Percentiles rank a stretch among this genome's conserved stretches.
These are phyloP conservation scores for Echinarachnius parma DNA, from an alignment of 53 echinoderm and acorn worm genomes.

Conservation along the genomic window DNA sequence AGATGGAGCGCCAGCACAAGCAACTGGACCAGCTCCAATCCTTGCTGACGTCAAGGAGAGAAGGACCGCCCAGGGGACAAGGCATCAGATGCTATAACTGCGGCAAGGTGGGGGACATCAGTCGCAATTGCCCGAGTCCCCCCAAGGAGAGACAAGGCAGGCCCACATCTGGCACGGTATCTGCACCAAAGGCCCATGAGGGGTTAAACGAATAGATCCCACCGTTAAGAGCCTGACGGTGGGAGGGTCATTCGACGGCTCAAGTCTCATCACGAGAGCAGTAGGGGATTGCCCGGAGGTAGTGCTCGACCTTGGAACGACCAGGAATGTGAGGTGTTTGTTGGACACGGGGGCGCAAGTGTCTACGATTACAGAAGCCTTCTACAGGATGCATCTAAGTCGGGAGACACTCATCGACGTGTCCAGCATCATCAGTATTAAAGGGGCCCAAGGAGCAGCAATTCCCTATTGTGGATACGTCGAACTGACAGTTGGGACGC, in stretches of 20 bases:
- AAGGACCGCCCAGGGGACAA: background rate
- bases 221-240: conserved; percentile 27
- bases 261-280: conserved; percentile 13
- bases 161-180: background rate
- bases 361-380: conserved; percentile 66
- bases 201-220: conserved; percentile 2
- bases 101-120: conserved; percentile 49
- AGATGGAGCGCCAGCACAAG: conserved; percentile 52
- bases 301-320: background rate
- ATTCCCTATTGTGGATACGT: conserved; percentile 65
- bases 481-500: conserved; percentile 54
- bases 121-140: conserved; percentile 42
- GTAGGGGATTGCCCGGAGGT: conserved; percentile 36
- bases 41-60: background rate
- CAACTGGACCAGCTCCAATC: conserved; percentile 43
- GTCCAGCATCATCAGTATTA: conserved; percentile 37
- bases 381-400: conserved; percentile 56
- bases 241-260: conserved; percentile 21
- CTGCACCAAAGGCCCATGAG: background rate
- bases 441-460: conserved; percentile 50
- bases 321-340: conserved; percentile 53
- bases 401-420: conserved; percentile 49
- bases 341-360: conserved; percentile 73
- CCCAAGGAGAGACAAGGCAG: background rate
- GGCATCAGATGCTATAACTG: conserved; percentile 37